These are phyloP conservation scores for Rhyacophila brunnea DNA, from an alignment of 1,140 invertebrate genomes.

Conservation along the genomic window DNA sequence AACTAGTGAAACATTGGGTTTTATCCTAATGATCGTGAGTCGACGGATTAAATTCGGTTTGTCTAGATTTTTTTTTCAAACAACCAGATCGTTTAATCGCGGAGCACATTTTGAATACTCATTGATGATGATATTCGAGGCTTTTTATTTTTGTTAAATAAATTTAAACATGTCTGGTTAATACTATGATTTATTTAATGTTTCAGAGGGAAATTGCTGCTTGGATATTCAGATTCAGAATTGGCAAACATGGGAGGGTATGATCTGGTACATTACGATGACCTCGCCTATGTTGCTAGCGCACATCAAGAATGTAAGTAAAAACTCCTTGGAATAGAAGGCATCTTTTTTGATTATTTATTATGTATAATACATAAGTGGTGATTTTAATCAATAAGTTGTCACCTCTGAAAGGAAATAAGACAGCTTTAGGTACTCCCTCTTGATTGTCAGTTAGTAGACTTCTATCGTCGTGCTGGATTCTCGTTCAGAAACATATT, in stretches of 20 bases:
- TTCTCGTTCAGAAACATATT: too few species aligned
- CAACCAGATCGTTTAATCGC: too few species aligned
- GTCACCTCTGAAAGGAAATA: too few species aligned
- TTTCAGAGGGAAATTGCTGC: slow-evolving; percentile 87
- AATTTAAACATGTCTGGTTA: slow-evolving; percentile 28
- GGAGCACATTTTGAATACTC: too few species aligned
- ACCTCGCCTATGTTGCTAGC: slow-evolving; percentile 95
- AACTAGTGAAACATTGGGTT: too few species aligned
- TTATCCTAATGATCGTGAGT: too few species aligned
- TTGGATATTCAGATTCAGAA: slow-evolving; percentile 92
- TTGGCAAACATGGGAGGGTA: slow-evolving; percentile 91
- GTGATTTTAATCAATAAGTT: not conserved
- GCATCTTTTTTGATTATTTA: not conserved
- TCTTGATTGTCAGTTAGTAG: too few species aligned
- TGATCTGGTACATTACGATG: slow-evolving; percentile 95
- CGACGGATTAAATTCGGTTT: too few species aligned
- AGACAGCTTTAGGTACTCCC: too few species aligned
- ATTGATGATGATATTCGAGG: not conserved
- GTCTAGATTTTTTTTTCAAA: too few species aligned
- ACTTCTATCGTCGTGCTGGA: too few species aligned
- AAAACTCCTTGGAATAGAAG: too few species aligned
- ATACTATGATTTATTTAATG: slow-evolving; percentile 14
- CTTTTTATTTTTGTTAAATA: slow-evolving; percentile 1
- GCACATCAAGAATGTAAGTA: slow-evolving; percentile 97
- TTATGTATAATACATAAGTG: not conserved